These are phyloP conservation scores for Oceanodroma leucorhoa DNA, from an alignment of 2,797 vertebrate species.

Conservation along the genomic window DNA sequence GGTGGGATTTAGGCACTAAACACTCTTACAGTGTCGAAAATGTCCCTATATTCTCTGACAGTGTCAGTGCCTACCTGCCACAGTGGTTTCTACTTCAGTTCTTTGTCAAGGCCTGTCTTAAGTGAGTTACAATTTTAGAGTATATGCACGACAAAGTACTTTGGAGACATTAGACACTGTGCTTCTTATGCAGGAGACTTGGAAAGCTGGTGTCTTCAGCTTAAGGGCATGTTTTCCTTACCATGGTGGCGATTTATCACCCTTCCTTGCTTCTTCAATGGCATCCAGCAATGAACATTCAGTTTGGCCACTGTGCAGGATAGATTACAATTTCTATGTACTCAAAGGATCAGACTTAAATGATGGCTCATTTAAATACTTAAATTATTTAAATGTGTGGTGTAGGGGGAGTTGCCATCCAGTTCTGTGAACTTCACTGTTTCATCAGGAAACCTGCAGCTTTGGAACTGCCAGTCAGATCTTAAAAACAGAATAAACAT, in stretches of 20 bases:
- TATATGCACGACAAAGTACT: neutral
- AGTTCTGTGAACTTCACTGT: neutral
- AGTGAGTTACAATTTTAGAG: neutral
- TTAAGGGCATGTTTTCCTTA: neutral
- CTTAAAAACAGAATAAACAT: neutral
- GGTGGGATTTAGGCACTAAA: neutral
- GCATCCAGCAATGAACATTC: neutral
- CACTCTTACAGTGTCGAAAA: neutral
- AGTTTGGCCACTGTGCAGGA: neutral
- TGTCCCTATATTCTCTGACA: accelerated
- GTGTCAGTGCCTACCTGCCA: neutral
- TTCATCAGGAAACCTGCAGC: neutral
- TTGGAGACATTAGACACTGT: neutral
- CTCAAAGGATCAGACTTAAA: neutral
- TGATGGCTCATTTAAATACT: neutral
- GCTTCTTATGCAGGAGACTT: neutral
- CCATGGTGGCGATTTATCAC: neutral
- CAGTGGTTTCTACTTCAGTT: neutral
- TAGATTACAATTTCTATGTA: neutral
- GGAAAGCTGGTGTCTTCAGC: neutral
- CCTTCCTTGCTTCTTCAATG: neutral
- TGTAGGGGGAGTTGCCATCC: neutral
- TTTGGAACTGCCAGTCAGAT: neutral
- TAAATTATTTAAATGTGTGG: neutral
- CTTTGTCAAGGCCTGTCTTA: neutral